These are phyloP conservation scores for Enteromius afrohamiltoni DNA, from an alignment of 2,797 vertebrate genomes.

Conservation along the genomic window DNA sequence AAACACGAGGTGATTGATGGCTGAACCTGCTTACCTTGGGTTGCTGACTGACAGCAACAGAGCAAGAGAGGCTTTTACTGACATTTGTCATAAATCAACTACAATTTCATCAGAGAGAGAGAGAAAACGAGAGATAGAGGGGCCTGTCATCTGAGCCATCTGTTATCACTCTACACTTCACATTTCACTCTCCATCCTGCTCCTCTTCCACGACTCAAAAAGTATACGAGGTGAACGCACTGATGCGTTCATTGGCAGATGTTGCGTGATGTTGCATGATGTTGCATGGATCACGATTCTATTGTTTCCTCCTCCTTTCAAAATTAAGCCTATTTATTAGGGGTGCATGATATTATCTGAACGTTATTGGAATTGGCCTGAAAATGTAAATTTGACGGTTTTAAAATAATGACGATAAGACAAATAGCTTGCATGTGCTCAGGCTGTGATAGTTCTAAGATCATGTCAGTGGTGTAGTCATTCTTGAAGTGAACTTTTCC, in stretches of 20 bases:
- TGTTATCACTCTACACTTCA: conserved; percentile 75
- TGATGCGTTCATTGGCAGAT: conserved; percentile 19
- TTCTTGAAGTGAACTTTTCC: not conserved
- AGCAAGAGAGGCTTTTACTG: conserved; percentile 80
- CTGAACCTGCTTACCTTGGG: conserved; percentile 86
- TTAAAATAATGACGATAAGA: not conserved
- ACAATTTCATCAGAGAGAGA: conserved; percentile 83
- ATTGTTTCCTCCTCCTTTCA: not conserved
- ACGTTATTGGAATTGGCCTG: not conserved
- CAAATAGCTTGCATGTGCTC: not conserved
- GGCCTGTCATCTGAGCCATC: conserved; percentile 75
- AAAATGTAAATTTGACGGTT: too few relatives aligned
- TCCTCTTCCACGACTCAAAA: conserved; percentile 28
- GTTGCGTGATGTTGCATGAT: conserved; percentile 22
- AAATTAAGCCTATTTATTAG: not conserved
- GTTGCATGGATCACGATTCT: not conserved
- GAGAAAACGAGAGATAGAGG: conserved; percentile 58
- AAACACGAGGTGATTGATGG: conserved; percentile 86
- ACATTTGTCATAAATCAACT: conserved; percentile 95
- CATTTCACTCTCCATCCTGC: conserved; percentile 54
- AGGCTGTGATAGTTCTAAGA: not conserved
- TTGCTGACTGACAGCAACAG: conserved; percentile 87
- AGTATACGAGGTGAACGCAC: not conserved
- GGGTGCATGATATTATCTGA: not conserved
- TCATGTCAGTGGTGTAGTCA: not conserved